Base-by-base conservation (phyloP, 1,140 invertebrate species). In the Holcopasites calliopsidis region DNA sequence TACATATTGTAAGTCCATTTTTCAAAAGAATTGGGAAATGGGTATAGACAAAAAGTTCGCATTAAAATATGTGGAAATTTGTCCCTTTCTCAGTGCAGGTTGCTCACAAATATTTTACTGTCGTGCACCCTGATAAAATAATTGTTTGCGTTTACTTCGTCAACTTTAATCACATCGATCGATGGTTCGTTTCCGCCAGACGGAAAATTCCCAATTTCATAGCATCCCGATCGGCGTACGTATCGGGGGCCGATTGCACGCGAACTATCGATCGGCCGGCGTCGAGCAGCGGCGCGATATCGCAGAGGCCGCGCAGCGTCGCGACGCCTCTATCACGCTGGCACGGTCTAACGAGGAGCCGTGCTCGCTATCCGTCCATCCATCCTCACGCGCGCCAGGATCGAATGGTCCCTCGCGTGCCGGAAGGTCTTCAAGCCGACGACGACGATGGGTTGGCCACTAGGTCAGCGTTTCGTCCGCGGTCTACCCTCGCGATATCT, bases 321-420 rank as follows among this genome's bases (percentile, higher is more conserved):
- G 49, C 52, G 23, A 68, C 35, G 44, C 42, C 49, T 52, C 61
- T 69, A 75, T 75, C 73, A n/a, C 64, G 42, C 40, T 69, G 73
- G 73, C 58, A 75, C 64, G 42, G 73, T 35, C 52, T 50, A 58
- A 69, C 42, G 23, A n/a, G n/a, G n/a, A 47, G 42, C 60, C 40
- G 42, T 21, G n/a, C 60, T 62, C 60, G 60, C 60, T 31, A 62
- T 64, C 60, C 54, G 28, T 57, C 40, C 62, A 74, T 77, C 68
- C 42, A 62, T 77, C 47, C 61, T 71, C 61, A 60, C 70, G 31
- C 5, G 18, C 44, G 11, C 44, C 44, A 6, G 42, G 71, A 82
- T 79, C 65, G 77, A 79, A 76, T 69, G 77, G 52, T 47, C 64
- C 77, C 44, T 82, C 60, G 79, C 79, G 79, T 82, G 79, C 49